Evolutionary conservation across 2,888 invertebrate genomes (phyloP), one percentile per base, ranked within the genome.

Genomic region (Byasa hedistus): DNA sequence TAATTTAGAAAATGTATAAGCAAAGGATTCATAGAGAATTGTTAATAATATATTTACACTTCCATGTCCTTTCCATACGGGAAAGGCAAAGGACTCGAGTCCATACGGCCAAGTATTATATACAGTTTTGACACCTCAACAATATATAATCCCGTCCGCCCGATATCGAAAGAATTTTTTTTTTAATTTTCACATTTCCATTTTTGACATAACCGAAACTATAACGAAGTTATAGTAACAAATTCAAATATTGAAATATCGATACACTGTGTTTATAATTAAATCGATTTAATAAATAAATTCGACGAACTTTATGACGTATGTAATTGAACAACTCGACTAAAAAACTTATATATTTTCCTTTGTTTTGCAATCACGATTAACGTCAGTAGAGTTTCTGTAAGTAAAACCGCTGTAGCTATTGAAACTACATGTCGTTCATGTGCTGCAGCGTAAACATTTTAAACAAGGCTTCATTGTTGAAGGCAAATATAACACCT

Each of bases 141-240:
- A 61, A 52, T 22, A 22, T 8, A 52, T 39, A 7, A 32, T 23
- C 62, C 62, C 48, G 61, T 32, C 66, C 22, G n/a, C 58, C 69
- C 73, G 73, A 72, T 71, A 71, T 70, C 69, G 39, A 55, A n/a
- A 17, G 19, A 64, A n/a, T 71, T 73, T 71, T 76, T 71, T 71
- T 69, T 72, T 74, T 72, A 36, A 61, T 61, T 36, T 65, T 69
- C 66, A 65, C 62, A 69, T 66, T 60, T 48, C 15, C 48, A 10
- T 10, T 32, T 76, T 72, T 74, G 74, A 77, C 68, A 79, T 72
- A 71, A 71, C 58, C 67, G 73, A 69, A 74, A 78, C 78, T 81
- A 79, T 80, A 78, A 66, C 68, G 22, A 21, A 32, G 72, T n/a
- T 77, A 77, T 76, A 80, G 76, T 75, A 58, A 76, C 72, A 69